These are phyloP conservation scores for Epiblema foenella DNA, from an alignment of 2,888 invertebrate species.

Conservation along the genomic window DNA sequence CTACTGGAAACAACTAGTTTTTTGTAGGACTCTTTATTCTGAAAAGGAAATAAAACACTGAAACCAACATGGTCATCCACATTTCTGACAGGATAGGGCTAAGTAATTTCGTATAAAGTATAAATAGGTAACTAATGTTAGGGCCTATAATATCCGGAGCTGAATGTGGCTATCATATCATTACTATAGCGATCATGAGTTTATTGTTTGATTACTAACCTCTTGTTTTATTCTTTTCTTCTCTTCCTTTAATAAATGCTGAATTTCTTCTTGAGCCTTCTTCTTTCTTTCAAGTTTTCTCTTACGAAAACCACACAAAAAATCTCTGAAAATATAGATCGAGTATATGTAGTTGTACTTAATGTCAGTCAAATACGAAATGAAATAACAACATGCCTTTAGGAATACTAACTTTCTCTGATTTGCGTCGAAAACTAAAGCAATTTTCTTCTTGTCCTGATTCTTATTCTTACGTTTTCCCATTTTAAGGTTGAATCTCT, in stretches of 20 bases:
- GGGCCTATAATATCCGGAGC: too few species aligned
- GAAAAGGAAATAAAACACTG: slow-evolving; percentile 50
- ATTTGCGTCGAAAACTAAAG: slow-evolving; percentile 75
- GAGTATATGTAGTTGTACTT: slow-evolving; percentile 17
- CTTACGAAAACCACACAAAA: slow-evolving; percentile 92
- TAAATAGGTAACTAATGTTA: too few species aligned
- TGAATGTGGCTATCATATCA: too few species aligned
- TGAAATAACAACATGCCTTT: slow-evolving; percentile 10
- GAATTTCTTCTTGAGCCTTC: slow-evolving; percentile 89
- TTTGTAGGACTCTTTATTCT: slow-evolving; percentile 89
- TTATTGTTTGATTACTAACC: slow-evolving; percentile 71
- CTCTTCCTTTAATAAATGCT: slow-evolving; percentile 89
- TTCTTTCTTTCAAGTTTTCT: slow-evolving; percentile 91
- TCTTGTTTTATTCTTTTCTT: slow-evolving; percentile 90
- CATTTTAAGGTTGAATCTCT: slow-evolving; percentile 56
- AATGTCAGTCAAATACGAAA: slow-evolving; percentile 12
- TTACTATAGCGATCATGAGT: not conserved
- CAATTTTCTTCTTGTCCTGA: slow-evolving; percentile 67
- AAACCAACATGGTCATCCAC: too few species aligned
- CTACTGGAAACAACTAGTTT: slow-evolving; percentile 89
- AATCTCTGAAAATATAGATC: slow-evolving; percentile 85
- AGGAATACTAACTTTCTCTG: slow-evolving; percentile 69
- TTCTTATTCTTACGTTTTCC: slow-evolving; percentile 70
- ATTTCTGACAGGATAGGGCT: too few species aligned
- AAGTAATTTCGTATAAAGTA: too few species aligned